Evolutionary conservation across 2,113 vertebrate genomes (phyloP).

Genomic region (Brachirus orientalis): DNA sequence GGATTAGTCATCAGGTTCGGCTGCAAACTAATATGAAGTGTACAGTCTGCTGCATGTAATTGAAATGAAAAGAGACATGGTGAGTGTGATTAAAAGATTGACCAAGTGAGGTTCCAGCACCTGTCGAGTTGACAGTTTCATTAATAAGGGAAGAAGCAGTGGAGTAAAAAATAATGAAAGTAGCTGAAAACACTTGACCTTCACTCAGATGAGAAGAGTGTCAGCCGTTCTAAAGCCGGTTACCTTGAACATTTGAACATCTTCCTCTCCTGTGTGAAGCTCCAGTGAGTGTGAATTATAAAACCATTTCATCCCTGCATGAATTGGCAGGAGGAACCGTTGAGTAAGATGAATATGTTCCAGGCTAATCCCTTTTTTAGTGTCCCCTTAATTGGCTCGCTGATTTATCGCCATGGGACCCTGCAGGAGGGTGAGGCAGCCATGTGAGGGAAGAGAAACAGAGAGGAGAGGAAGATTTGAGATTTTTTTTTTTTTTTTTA

Average conservation of each 20-base stretch:
- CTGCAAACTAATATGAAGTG: background rate
- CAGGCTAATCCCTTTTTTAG: conserved; percentile 75
- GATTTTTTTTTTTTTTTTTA: conserved; percentile 9
- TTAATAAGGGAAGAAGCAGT: conserved; percentile 4
- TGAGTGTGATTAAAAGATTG: conserved; percentile 12
- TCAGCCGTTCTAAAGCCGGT: conserved; percentile 36
- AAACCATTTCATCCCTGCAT: conserved; percentile 51
- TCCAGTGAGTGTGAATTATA: conserved; percentile 61
- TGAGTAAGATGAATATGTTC: conserved; percentile 68
- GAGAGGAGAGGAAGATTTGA: background rate
- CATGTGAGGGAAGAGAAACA: conserved; percentile 26
- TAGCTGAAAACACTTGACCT: conserved; percentile 45
- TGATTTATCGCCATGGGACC: conserved; percentile 67
- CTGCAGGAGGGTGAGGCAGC: conserved; percentile 38
- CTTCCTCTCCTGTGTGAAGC: conserved; percentile 25
- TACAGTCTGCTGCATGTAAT: background rate
- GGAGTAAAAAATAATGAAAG: conserved; percentile 12
- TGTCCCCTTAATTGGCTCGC: conserved; percentile 74
- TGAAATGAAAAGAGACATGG: background rate
- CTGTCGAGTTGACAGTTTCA: conserved; percentile 2
- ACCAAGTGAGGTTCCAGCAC: background rate
- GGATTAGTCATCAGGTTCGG: conserved; percentile 7
- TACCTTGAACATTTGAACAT: conserved; percentile 33
- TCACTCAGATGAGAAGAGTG: conserved; percentile 31
- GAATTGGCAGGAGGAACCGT: conserved; percentile 44